phyloP scores from a whole-genome alignment of 2,888 invertebrate genomes.

The Hyposoter dolosus region DNA sequence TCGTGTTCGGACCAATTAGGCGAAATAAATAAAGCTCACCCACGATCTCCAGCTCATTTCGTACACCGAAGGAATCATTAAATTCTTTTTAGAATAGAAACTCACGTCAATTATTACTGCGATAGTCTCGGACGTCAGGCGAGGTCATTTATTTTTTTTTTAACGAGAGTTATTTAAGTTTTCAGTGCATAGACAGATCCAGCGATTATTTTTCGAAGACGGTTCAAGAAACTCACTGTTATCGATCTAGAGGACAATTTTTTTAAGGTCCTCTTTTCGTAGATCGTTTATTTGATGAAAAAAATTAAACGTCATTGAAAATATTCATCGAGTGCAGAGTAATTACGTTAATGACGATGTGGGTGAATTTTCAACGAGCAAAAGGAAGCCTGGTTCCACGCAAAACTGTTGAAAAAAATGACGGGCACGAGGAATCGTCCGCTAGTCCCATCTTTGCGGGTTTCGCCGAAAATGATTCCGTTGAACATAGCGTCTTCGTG shows the following conservation, averaged over 20 bases:
- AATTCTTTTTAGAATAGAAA: not conserved
- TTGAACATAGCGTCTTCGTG: too few species aligned
- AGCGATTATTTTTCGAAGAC: not conserved
- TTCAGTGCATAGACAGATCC: not conserved
- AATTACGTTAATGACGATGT: too few species aligned
- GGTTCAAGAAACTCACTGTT: not conserved
- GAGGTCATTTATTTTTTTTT: not conserved
- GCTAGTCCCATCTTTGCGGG: too few species aligned
- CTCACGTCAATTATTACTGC: not conserved
- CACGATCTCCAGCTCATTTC: not conserved
- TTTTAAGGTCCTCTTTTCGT: not conserved
- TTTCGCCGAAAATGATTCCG: too few species aligned
- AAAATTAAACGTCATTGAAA: not conserved
- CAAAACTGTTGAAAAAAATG: too few species aligned
- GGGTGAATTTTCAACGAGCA: too few species aligned
- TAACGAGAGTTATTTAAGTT: not conserved
- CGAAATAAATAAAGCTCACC: slow-evolving; percentile 18
- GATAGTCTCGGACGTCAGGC: not conserved
- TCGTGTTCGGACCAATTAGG: slow-evolving; percentile 74
- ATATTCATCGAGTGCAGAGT: too few species aligned
- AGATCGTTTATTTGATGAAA: not conserved
- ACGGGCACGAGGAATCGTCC: too few species aligned
- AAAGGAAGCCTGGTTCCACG: too few species aligned
- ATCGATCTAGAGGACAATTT: not conserved
- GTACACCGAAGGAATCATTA: not conserved